These are phyloP conservation scores for Phoxinus dragarum DNA, from an alignment of 2,797 vertebrate genomes.

Conservation along the genomic window DNA sequence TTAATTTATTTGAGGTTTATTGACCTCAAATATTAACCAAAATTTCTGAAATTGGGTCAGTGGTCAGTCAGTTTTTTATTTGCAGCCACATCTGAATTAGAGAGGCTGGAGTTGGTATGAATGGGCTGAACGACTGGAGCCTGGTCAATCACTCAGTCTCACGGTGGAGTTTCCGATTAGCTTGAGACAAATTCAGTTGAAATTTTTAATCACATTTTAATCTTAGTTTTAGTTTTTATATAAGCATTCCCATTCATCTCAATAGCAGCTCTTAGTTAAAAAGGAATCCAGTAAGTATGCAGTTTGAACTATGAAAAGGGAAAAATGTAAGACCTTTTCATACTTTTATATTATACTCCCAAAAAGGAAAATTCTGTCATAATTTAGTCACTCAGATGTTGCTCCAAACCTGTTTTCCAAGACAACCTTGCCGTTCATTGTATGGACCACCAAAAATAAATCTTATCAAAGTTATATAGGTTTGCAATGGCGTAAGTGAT, in stretches of 20 bases:
- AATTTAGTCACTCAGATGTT: neutral
- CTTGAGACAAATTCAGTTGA: slow-evolving; percentile 33
- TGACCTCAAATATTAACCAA: slow-evolving; percentile 40
- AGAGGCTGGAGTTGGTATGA: slow-evolving; percentile 23
- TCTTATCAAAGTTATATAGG: neutral
- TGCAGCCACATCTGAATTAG: slow-evolving; percentile 18
- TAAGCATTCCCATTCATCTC: neutral
- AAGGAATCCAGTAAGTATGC: neutral
- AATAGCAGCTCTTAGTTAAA: neutral
- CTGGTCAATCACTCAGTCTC: slow-evolving; percentile 46
- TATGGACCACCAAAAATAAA: neutral
- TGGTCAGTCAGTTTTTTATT: slow-evolving; percentile 37
- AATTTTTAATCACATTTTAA: neutral
- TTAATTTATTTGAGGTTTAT: slow-evolving; percentile 27
- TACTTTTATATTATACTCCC: neutral
- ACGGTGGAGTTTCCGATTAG: slow-evolving; percentile 48
- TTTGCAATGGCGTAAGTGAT: neutral
- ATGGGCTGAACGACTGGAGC: slow-evolving; percentile 41
- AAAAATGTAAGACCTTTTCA: neutral
- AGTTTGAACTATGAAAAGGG: neutral
- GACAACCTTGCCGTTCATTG: neutral
- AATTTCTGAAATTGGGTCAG: slow-evolving; percentile 33
- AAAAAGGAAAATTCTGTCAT: neutral
- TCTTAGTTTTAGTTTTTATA: neutral
- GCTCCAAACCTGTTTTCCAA: neutral